Conservation (phyloP, 2,797 vertebrate genomes). For the Emys orbicularis region DNA sequence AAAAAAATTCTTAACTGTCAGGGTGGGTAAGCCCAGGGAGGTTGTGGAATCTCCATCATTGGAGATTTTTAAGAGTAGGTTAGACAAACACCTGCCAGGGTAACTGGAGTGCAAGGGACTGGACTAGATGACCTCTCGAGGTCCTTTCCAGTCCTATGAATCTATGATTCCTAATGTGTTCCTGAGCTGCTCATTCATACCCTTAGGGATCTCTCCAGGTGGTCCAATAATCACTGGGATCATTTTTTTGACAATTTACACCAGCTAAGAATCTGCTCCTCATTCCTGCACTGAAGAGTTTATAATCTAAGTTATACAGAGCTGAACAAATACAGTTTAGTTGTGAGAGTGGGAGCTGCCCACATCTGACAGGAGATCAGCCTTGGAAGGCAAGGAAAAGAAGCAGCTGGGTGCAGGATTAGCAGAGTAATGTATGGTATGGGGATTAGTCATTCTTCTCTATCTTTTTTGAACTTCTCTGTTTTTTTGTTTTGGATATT, state of each 20-base stretch:
- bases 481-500: slow-evolving; percentile 24
- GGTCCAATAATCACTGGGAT: too few relatives aligned
- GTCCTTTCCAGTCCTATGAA: too few relatives aligned
- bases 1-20: too few relatives aligned
- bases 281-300: not conserved
- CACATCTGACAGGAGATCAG: not conserved
- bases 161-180: too few relatives aligned
- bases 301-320: not conserved
- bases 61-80: too few relatives aligned
- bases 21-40: too few relatives aligned
- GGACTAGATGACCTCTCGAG: too few relatives aligned
- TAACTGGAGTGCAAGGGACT: too few relatives aligned
- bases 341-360: not conserved
- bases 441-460: not conserved
- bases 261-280: not conserved
- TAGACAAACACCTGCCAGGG: too few relatives aligned
- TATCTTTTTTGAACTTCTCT: not conserved
- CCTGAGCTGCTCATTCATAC: too few relatives aligned
- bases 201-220: too few relatives aligned
- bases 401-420: not conserved
- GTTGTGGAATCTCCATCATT: too few relatives aligned
- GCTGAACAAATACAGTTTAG: not conserved
- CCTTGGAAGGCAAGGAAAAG: not conserved
- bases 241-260: not conserved
- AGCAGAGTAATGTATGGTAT: not conserved